A percentile compares a stretch with the other conserved stretches of the same genome.
These are phyloP conservation scores for Orestias chungarensis DNA, from an alignment of 2,797 vertebrate genomes.

Conservation along the genomic window DNA sequence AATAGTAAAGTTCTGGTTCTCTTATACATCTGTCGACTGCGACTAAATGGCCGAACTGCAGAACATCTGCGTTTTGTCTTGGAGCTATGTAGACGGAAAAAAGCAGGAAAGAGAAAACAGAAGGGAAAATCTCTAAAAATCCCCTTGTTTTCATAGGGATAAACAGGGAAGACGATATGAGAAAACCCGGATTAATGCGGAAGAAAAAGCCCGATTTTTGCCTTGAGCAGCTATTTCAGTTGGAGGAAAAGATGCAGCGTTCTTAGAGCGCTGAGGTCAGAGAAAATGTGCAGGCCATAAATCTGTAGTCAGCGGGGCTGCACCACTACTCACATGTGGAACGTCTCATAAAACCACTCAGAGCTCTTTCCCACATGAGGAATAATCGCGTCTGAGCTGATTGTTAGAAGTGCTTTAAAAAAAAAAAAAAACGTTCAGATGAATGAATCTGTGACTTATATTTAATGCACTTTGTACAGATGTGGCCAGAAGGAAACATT, in stretches of 20 bases:
- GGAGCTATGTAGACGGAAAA: constrained; percentile 34
- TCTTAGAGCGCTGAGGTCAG: constrained; percentile 50
- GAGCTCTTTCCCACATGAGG: constrained; percentile 12
- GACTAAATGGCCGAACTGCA: constrained; percentile 2
- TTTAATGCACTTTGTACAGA: too few relatives aligned
- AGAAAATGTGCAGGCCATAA: constrained; percentile 60
- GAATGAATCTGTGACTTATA: too few relatives aligned
- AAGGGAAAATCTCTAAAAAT: constrained; percentile 18
- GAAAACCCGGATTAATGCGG: constrained; percentile 46
- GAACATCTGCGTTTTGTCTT: constrained; percentile 49
- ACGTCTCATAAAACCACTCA: constrained; percentile 33
- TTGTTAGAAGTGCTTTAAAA: not conserved
- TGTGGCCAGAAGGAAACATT: too few relatives aligned
- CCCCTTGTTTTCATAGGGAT: constrained; percentile 36
- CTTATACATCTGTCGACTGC: constrained; percentile 7
- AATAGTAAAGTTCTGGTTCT: not conserved
- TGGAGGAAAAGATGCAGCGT: constrained; percentile 34
- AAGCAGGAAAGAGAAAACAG: not conserved
- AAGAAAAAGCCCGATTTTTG: constrained; percentile 47
- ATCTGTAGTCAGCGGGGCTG: constrained; percentile 39
- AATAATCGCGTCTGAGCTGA: not conserved
- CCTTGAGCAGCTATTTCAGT: constrained; percentile 45
- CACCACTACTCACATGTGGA: constrained; percentile 13
- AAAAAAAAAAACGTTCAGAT: too few relatives aligned
- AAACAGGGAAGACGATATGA: constrained; percentile 47